Evolutionary conservation across 92 coral and sea anemone species (phyloP), one percentile per base, ranked within the genome.

Genomic region (Scolanthus callimorphus): DNA sequence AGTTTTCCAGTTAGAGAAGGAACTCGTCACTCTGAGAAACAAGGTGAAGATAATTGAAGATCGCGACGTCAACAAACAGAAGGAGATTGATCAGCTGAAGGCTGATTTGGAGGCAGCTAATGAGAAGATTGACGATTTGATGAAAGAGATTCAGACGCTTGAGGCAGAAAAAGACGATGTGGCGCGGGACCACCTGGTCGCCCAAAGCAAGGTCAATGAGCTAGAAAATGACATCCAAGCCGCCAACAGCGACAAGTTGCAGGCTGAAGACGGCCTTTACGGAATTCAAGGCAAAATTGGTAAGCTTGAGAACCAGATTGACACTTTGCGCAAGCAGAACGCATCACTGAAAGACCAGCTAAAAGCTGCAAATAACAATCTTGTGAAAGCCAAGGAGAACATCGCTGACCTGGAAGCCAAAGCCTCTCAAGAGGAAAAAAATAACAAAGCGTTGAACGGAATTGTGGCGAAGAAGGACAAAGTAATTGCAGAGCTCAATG

Each of bases 31-130:
- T 65, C 61, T 83, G 20, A 73, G 59, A 41, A 25, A 39, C 55
- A 87, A 78, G 67, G 76, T 77, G 15, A 68, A 73, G 67, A 25
- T 59, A 23, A 81, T 83, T 20, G 90, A 87, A 37, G 83, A 87
- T 0, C 73, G 61, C 24, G 96, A 87, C 31, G 71, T 55, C 19
- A 11, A 59, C 8, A 76, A 84, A 55, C 80, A 85, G 67, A 87
- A 83, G 62, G 99, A 94, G 63, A 61, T 84, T 25, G 99, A 94
- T 46, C 76, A 84, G 59, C 70, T 94, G 67, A 78, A 82, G 65
- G 99, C 88, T n/a, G 90, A 89, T 45, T 76, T 84, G 15, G 99
- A 85, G 23, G 90, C 77, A 22, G 90, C 85, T 8, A 70, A 68
- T 22, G 90, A 87, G 41, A 73, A 81, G 31, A 57, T 83, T 31